Conservation (phyloP, 2,797 vertebrate species). For the Aldrovandia affinis region DNA sequence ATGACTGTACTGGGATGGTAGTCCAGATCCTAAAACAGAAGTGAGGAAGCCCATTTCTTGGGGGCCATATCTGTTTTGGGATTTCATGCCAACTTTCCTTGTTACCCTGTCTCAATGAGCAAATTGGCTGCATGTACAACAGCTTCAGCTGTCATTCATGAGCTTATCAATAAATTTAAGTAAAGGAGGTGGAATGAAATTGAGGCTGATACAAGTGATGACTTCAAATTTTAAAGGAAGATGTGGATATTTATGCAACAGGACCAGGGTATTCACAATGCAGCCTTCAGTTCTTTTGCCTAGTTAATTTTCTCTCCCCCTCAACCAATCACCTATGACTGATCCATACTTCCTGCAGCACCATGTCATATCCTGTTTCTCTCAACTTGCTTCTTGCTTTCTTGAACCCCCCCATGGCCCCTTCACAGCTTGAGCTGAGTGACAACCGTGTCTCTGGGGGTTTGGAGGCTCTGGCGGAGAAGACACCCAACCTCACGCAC, state of each 20-base stretch:
- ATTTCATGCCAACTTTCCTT: too few relatives aligned
- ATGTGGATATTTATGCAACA: not conserved
- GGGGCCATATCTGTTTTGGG: too few relatives aligned
- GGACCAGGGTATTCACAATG: not conserved
- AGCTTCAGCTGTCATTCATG: too few relatives aligned
- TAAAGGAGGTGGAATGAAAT: too few relatives aligned
- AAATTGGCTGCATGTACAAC: too few relatives aligned
- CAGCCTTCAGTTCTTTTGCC: not conserved
- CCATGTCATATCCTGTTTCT: not conserved
- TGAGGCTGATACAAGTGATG: too few relatives aligned
- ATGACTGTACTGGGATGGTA: too few relatives aligned
- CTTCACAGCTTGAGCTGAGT: slow-evolving; percentile 63
- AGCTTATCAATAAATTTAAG: too few relatives aligned
- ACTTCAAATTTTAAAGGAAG: too few relatives aligned
- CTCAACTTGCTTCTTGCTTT: not conserved
- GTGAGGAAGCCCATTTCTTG: too few relatives aligned
- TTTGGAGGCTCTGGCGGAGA: slow-evolving; percentile 65
- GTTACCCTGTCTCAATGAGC: too few relatives aligned
- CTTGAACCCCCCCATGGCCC: not conserved
- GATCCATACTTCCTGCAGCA: not conserved
- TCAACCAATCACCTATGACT: not conserved
- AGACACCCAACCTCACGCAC: slow-evolving; percentile 64
- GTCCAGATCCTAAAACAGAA: too few relatives aligned
- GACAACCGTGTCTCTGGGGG: slow-evolving; percentile 64
- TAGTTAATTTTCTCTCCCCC: not conserved